Percentiles rank a stretch among this genome's conserved stretches.
Evolutionary conservation across 2,888 invertebrate species (phyloP).

Genomic region (Eupeodes latifasciatus): DNA sequence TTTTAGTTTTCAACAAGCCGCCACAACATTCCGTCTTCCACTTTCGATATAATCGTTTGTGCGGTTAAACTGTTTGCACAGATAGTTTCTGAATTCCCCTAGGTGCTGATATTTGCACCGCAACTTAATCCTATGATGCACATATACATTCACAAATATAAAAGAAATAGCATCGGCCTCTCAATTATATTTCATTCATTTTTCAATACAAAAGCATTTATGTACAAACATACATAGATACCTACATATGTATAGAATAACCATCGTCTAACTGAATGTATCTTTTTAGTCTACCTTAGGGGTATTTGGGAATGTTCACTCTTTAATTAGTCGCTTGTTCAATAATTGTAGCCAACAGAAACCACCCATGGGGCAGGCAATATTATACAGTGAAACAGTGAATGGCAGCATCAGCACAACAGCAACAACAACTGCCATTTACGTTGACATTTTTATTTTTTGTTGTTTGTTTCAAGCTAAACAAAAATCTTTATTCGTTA

Average conservation of each 20-base stretch:
- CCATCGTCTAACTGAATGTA: neutral
- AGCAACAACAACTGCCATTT: constrained; percentile 53
- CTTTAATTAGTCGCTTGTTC: constrained; percentile 69
- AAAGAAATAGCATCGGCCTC: constrained; percentile 31
- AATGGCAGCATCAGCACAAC: constrained; percentile 22
- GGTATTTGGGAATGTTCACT: constrained; percentile 39
- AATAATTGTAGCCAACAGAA: constrained; percentile 42
- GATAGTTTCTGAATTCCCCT: constrained; percentile 49
- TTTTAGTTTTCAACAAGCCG: constrained; percentile 46
- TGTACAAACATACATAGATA: neutral
- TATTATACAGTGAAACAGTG: constrained; percentile 46
- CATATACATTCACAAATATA: neutral
- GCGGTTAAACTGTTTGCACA: constrained; percentile 52
- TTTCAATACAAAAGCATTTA: constrained; percentile 34
- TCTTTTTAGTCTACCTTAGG: constrained; percentile 29
- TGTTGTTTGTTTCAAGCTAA: neutral
- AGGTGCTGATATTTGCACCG: constrained; percentile 63
- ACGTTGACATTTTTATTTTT: constrained; percentile 20
- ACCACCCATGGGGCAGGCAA: constrained; percentile 42
- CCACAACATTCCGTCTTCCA: constrained; percentile 43
- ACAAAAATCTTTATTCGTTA: constrained; percentile 31
- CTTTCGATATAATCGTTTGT: constrained; percentile 56
- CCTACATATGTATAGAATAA: neutral
- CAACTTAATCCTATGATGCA: constrained; percentile 50
- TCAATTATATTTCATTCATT: constrained; percentile 71